A percentile compares a stretch with the other conserved stretches of the same genome.
Conservation (phyloP, 2,888 invertebrate genomes). For the Aplocera efformata region DNA sequence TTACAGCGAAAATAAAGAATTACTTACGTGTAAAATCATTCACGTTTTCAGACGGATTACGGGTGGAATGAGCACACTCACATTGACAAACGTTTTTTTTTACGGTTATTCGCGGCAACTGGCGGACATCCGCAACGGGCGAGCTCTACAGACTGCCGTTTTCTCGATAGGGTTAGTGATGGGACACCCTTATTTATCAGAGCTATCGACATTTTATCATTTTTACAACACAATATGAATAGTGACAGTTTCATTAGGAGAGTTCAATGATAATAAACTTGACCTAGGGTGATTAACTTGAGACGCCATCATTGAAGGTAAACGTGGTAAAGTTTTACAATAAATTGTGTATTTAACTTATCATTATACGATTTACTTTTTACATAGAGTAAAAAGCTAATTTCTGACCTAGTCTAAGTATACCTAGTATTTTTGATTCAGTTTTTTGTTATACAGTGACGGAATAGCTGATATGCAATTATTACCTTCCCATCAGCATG, state of each 20-base stretch:
- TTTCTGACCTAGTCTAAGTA: too few species aligned
- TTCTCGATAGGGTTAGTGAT: constrained; percentile 48
- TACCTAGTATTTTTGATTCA: too few species aligned
- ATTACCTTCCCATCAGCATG: too few species aligned
- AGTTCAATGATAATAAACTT: not conserved
- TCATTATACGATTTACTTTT: too few species aligned
- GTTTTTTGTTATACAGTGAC: too few species aligned
- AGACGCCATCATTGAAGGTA: constrained; percentile 1
- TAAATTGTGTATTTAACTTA: too few species aligned
- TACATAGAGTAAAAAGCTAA: too few species aligned
- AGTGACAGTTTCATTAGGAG: not conserved
- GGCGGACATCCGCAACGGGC: constrained; percentile 53
- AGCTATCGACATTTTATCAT: constrained; percentile 40
- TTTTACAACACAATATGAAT: not conserved
- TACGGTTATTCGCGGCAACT: constrained; percentile 45
- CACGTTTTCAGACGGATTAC: constrained; percentile 1
- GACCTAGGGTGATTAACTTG: constrained; percentile 10
- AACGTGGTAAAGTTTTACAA: too few species aligned
- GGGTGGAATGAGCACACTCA: constrained; percentile 4
- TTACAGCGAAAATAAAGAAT: not conserved
- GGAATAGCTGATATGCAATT: too few species aligned
- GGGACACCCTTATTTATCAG: constrained; percentile 28
- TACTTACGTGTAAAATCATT: constrained; percentile 10
- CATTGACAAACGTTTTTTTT: constrained; percentile 5
- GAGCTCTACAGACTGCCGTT: constrained; percentile 59